Evolutionary conservation across 2,113 vertebrate genomes (phyloP), one percentile per base, ranked within the genome.

Genomic region (Trogon melanurus): DNA sequence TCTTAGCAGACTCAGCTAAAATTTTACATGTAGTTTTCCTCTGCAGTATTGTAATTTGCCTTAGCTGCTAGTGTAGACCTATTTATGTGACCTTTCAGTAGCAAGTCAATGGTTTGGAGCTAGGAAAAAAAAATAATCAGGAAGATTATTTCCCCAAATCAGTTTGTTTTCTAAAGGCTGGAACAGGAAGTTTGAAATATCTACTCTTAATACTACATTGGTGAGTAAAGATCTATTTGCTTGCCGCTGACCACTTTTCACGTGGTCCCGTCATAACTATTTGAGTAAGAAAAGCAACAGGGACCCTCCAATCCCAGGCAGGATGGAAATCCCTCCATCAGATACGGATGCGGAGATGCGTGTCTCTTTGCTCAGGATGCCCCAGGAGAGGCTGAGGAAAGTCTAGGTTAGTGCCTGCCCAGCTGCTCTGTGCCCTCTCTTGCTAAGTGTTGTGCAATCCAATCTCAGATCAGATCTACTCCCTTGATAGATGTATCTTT

Each of bases 281-380:
- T 13, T 48, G 67, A 58, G 51, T 62, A 81, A 85, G 36, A 56
- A 38, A 32, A 73, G 34, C 30, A 54, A 15, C 5, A 38, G 47
- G 13, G 10, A 13, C 41, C 11, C 34, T 67, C 34, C n/a, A 30
- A n/a, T 56, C 16, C 50, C 32, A 32, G 3, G 2, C 0, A 3
- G 34, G 17, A 64, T 27, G 14, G 21, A 44, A 65, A 81, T 58
- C 21, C 23, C 27, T 47, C 26, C 2, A 0, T 3, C 7, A 1
- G 12, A 69, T 57, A 6, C 2, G 8, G 53, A 38, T 1, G 3
- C 0, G 2, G 48, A 54, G 34, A 44, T 58, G 20, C 3, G 32
- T 23, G 11, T 34, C 6, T 45, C 6, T 47, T 83, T 57, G 18
- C 73, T 44, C 13, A 34, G 44, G 16, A 13, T 22, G 9, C 13